Percentiles rank a stretch among this genome's conserved stretches.
These are phyloP conservation scores for Copidosoma aretas DNA, from an alignment of 2,888 invertebrate species.

Conservation along the genomic window DNA sequence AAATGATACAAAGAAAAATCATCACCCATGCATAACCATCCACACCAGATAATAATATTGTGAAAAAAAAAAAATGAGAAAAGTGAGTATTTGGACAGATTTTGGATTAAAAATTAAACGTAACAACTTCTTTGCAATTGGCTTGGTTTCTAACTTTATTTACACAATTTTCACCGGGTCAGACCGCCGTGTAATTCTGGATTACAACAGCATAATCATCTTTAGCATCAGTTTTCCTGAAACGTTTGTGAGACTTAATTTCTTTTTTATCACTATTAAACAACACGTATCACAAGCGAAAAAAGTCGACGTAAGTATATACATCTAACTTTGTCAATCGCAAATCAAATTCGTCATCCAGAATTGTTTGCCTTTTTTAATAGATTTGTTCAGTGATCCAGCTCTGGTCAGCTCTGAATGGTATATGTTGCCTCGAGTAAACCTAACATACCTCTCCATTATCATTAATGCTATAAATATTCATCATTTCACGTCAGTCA, in stretches of 20 bases:
- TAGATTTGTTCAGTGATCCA: no score
- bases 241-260: constrained; percentile 22
- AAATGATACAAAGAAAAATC: constrained; percentile 8
- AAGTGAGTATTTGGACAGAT: neutral
- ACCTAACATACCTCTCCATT: neutral
- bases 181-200: constrained; percentile 12
- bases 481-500: neutral
- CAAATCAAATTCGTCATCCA: constrained; percentile 22
- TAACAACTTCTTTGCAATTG: constrained; percentile 17
- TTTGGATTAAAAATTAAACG: neutral
- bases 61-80: neutral
- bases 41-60: neutral
- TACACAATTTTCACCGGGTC: constrained; percentile 28
- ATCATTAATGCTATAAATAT: neutral
- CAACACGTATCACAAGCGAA: constrained; percentile 30
- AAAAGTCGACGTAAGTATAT: constrained; percentile 12
- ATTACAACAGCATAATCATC: constrained; percentile 29
- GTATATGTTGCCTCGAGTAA: neutral
- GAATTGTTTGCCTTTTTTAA: neutral
- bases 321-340: constrained; percentile 16
- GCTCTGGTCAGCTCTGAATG: no score
- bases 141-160: constrained; percentile 30
- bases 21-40: no score
- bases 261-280: constrained; percentile 23
- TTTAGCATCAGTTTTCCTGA: constrained; percentile 22